Conservation (phyloP, 2,113 vertebrate species). For the Mesitornis unicolor region DNA sequence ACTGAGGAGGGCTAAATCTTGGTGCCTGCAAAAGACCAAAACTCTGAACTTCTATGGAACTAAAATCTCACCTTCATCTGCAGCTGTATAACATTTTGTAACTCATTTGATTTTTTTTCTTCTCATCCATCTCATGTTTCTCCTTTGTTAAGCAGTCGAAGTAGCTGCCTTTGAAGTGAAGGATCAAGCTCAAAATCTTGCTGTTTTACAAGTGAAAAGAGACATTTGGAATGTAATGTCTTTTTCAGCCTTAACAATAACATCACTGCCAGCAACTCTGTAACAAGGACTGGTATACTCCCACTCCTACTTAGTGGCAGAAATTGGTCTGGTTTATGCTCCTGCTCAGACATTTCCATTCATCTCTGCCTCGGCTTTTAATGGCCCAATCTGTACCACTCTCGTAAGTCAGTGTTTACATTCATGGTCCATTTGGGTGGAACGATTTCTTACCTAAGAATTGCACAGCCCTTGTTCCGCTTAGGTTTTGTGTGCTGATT, state of each 20-base stretch:
- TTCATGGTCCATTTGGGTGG: conserved; percentile 45
- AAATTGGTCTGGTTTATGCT: conserved; percentile 61
- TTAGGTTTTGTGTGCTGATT: neutral
- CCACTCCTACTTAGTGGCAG: conserved; percentile 61
- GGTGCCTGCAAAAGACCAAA: neutral
- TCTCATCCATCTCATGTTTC: neutral
- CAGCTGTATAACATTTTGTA: neutral
- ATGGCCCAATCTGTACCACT: conserved; percentile 20
- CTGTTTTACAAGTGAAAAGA: conserved; percentile 49
- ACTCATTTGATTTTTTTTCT: neutral
- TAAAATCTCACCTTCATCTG: neutral
- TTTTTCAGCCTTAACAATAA: conserved; percentile 67
- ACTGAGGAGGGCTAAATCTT: neutral
- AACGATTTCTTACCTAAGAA: conserved; percentile 64
- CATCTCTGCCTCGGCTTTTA: conserved; percentile 59
- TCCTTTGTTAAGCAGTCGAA: neutral
- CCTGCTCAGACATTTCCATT: conserved; percentile 56
- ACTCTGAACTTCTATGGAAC: neutral
- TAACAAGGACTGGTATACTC: conserved; percentile 60
- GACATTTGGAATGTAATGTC: conserved; percentile 50
- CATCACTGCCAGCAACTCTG: conserved; percentile 39
- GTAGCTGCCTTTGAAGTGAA: conserved; percentile 37
- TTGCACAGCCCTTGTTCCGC: neutral
- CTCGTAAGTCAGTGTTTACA: conserved; percentile 36
- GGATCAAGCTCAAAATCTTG: conserved; percentile 46